phyloP scores from a whole-genome alignment of 2,113 vertebrate genomes.

The Chionomys nivalis region DNA sequence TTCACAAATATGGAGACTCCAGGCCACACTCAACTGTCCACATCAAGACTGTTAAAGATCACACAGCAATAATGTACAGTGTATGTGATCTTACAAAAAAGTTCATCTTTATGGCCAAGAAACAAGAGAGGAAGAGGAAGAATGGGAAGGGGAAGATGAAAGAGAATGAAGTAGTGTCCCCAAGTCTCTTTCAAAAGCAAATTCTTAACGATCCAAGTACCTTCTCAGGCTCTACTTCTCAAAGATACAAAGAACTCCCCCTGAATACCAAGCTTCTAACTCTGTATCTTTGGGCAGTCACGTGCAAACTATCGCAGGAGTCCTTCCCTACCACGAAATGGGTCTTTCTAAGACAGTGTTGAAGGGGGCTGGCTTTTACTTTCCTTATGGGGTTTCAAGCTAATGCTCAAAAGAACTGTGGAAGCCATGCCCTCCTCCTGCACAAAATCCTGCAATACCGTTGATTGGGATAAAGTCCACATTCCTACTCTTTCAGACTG shows the following conservation, averaged over 20 bases:
- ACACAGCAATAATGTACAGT: not conserved
- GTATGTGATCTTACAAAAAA: not conserved
- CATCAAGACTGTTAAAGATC: not conserved
- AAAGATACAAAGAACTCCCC: too few relatives aligned
- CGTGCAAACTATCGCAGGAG: not conserved
- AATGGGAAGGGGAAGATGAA: not conserved
- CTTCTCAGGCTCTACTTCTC: not conserved
- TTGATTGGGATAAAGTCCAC: conserved; percentile 44
- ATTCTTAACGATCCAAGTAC: not conserved
- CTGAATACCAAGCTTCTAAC: not conserved
- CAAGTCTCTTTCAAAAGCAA: not conserved
- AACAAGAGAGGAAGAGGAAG: not conserved
- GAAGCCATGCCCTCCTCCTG: conserved; percentile 9
- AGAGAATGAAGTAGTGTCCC: too few relatives aligned
- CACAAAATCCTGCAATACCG: conserved; percentile 52
- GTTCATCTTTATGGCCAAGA: not conserved
- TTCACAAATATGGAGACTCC: not conserved
- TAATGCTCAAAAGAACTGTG: conserved; percentile 31
- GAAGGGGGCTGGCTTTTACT: not conserved
- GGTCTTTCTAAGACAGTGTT: not conserved
- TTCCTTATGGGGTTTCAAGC: conserved; percentile 38
- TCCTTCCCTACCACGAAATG: not conserved
- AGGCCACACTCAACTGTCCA: too few relatives aligned
- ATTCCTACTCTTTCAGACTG: conserved; percentile 32
- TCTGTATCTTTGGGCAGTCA: not conserved